Base-by-base conservation (phyloP, 2,113 vertebrate species). In the Tautogolabrus adspersus region DNA sequence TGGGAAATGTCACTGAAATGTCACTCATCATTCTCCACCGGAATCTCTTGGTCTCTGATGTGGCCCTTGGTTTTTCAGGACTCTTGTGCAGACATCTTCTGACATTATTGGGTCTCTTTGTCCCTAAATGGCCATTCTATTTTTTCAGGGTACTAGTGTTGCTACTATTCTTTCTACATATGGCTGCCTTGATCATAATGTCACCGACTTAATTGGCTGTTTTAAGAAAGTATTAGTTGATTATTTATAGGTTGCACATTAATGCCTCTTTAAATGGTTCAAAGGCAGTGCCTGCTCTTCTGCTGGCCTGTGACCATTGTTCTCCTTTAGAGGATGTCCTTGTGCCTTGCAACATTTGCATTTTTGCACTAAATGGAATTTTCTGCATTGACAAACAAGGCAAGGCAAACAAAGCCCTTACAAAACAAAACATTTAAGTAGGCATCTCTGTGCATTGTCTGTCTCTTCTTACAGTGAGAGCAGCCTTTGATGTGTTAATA, bases 401-500 rank as follows among this genome's bases (percentile, higher is more conserved):
- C 78, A 82, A 71, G 62, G 61, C 80, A 94, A 91, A 93, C 90
- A 90, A 92, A 90, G 89, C 87, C 79, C 84, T 77, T 81, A 89
- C 75, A 72, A 89, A 91, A 88, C 84, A 93, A 93, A 94, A 96
- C 95, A 96, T 96, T 95, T 95, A 97, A 97, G 95, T 87, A 95
- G 94, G 93, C 91, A 92, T 95, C 92, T 56, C 88, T 88, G 79
- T 93, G 94, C 94, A 93, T 91, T 90, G 88, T 90, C 67, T 80
- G 57, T 77, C 77, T 90, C 93, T 94, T 94, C 93, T 93, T 93
- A 79, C 93, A 93, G 94, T 93, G 89, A 88, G 89, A 88, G 85
- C 72, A 73, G 79, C 91, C 95, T 98, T 98, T 99, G 97, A 98
- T 98, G 96, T 98, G 96, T 93, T 96, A 96, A 97, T 96, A 91